Conservation (phyloP, 2,888 invertebrate genomes). For the Torymus texanus region DNA sequence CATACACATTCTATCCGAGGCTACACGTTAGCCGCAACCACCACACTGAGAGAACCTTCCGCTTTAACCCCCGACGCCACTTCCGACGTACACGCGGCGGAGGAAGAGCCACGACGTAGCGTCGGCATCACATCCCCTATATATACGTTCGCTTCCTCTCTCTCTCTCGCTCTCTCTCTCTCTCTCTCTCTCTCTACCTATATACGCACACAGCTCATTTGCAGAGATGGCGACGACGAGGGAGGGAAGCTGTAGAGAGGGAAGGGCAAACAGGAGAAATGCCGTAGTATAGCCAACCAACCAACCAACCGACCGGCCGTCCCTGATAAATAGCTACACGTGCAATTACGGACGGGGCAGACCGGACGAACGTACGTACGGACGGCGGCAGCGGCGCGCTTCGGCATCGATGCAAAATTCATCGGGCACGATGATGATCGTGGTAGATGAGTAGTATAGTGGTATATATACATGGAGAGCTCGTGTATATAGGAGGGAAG, state of each 20-base stretch:
- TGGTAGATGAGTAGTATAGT: too few species aligned
- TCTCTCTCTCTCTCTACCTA: background rate
- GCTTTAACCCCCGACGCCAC: background rate
- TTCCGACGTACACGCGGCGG: background rate
- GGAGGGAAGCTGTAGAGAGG: background rate
- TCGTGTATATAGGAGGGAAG: background rate
- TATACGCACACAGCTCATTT: slow-evolving; percentile 13
- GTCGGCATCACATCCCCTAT: too few species aligned
- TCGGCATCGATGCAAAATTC: too few species aligned
- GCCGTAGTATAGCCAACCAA: background rate
- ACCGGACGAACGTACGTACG: too few species aligned
- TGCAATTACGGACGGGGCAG: slow-evolving; percentile 29
- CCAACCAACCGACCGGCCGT: too few species aligned
- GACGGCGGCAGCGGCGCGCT: too few species aligned
- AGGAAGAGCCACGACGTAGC: too few species aligned
- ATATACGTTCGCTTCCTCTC: background rate
- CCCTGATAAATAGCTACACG: slow-evolving; percentile 43
- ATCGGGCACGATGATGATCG: too few species aligned
- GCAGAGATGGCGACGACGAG: background rate
- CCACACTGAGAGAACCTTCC: too few species aligned
- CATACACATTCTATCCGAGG: too few species aligned
- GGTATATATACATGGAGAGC: too few species aligned
- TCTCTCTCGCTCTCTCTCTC: background rate
- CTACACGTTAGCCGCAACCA: too few species aligned
- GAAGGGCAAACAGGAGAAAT: slow-evolving; percentile 21